phyloP scores from a whole-genome alignment of 2,113 vertebrate species.

The Potamarius usumacintae region DNA sequence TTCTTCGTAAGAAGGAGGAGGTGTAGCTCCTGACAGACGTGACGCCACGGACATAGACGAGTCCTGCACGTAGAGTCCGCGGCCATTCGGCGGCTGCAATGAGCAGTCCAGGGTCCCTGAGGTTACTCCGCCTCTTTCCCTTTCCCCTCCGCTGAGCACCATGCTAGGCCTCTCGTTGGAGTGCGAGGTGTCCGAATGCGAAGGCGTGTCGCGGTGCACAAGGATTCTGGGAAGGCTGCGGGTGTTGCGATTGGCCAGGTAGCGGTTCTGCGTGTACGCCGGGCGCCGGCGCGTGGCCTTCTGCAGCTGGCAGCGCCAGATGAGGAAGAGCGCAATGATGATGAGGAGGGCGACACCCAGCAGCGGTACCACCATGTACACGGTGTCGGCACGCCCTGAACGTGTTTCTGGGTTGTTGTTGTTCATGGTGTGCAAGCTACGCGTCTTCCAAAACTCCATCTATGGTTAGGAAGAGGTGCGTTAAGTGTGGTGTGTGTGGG shows the following conservation, averaged over 20 bases:
- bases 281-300: constrained; percentile 84
- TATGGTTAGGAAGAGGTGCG: constrained; percentile 49
- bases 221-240: constrained; percentile 83
- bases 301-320: constrained; percentile 91
- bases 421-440: constrained; percentile 78
- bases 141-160: constrained; percentile 53
- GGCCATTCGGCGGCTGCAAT: constrained; percentile 65
- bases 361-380: constrained; percentile 85
- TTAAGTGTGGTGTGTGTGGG: not conserved
- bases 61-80: constrained; percentile 77
- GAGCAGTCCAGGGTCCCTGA: constrained; percentile 55
- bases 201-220: constrained; percentile 77
- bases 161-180: constrained; percentile 48
- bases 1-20: constrained; percentile 87
- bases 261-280: constrained; percentile 82
- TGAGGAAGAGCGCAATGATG: constrained; percentile 87
- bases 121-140: constrained; percentile 38
- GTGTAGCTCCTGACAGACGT: constrained; percentile 82
- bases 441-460: constrained; percentile 90
- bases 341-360: constrained; percentile 85
- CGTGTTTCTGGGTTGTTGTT: constrained; percentile 73
- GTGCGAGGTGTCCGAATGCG: constrained; percentile 70
- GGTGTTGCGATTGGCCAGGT: constrained; percentile 78
- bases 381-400: constrained; percentile 75
- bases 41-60: constrained; percentile 73